These are phyloP conservation scores for Synergus gifuensis DNA, from an alignment of 2,888 invertebrate genomes.

Conservation along the genomic window DNA sequence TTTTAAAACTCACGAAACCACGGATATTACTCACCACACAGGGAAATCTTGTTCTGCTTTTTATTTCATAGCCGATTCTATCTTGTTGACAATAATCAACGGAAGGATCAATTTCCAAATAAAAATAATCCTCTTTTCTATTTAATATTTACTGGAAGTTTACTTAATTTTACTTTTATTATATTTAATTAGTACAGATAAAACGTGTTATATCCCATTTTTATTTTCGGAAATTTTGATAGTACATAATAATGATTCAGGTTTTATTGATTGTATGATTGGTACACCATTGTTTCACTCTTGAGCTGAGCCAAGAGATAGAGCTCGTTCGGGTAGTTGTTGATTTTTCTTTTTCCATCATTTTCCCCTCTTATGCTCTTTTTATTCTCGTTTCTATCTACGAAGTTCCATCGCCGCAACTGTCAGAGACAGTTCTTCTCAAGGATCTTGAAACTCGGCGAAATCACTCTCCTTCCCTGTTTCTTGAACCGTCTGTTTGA, in stretches of 20 bases:
- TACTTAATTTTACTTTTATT: too few species aligned
- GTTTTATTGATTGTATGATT: not conserved
- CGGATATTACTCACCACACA: conserved; percentile 59
- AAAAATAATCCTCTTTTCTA: not conserved
- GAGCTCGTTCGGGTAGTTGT: conserved; percentile 5
- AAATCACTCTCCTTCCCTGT: conserved; percentile 34
- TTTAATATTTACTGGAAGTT: not conserved
- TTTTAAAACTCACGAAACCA: conserved; percentile 60
- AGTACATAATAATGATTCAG: not conserved
- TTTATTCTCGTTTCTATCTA: conserved; percentile 47
- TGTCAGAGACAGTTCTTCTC: conserved; percentile 53
- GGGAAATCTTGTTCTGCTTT: conserved; percentile 41
- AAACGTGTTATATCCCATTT: too few species aligned
- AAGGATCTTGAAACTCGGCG: conserved; percentile 38
- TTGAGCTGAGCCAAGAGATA: conserved; percentile 29
- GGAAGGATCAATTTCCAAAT: not conserved
- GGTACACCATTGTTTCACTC: conserved; percentile 22
- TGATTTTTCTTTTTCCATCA: conserved; percentile 40
- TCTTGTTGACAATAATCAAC: not conserved
- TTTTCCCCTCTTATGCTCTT: conserved; percentile 41
- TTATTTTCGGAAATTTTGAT: too few species aligned
- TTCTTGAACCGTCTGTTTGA: conserved; percentile 37
- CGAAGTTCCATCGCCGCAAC: conserved; percentile 55
- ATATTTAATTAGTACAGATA: too few species aligned
- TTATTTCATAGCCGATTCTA: not conserved